phyloP scores from a whole-genome alignment of 2,113 vertebrate genomes.

The Sylvia atricapilla region DNA sequence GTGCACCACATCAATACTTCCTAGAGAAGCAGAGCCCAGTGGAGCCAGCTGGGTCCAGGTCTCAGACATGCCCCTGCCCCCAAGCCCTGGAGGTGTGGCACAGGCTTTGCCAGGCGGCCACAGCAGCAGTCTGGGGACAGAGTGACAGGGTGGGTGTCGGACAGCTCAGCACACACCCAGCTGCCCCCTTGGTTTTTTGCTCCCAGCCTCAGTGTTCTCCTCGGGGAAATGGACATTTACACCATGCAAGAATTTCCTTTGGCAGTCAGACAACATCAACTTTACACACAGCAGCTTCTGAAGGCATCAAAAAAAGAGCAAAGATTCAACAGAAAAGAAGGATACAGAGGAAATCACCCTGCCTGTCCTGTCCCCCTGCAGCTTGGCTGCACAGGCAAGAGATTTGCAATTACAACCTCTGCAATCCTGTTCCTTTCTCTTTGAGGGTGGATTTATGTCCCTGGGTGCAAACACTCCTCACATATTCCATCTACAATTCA shows the following conservation, averaged over 20 bases:
- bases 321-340: not conserved
- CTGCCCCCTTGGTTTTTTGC: not conserved
- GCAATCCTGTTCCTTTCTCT: not conserved
- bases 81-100: not conserved
- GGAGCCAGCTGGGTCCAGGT: not conserved
- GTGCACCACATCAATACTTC: not conserved
- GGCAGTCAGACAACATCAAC: not conserved
- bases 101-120: not conserved
- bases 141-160: rapidly evolving
- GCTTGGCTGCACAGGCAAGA: not conserved
- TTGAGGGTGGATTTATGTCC: not conserved
- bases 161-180: not conserved
- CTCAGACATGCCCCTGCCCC: not conserved
- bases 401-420: not conserved
- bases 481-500: not conserved
- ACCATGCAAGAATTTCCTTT: rapidly evolving
- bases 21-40: not conserved
- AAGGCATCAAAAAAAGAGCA: not conserved
- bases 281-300: not conserved
- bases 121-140: not conserved
- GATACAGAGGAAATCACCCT: not conserved
- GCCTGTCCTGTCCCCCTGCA: not conserved
- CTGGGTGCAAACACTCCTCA: not conserved
- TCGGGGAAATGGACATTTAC: not conserved
- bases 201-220: not conserved